phyloP scores from a whole-genome alignment of 2,797 vertebrate species.

The Halcyon leucocephala region DNA sequence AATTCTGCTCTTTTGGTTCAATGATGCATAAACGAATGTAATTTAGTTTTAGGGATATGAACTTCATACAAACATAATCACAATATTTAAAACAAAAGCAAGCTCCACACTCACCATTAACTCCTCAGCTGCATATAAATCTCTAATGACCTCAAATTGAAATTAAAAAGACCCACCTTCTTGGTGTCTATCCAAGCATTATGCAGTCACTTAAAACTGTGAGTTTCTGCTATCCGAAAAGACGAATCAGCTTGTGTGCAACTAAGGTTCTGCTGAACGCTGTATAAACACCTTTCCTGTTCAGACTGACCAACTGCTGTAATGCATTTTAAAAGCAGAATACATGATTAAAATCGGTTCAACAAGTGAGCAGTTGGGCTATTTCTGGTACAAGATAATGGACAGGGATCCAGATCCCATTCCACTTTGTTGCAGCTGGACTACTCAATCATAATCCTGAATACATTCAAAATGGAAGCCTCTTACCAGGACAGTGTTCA shows the following conservation, averaged over 20 bases:
- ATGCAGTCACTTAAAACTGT: not conserved
- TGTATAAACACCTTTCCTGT: not conserved
- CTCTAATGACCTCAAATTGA: not conserved
- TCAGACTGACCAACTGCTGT: not conserved
- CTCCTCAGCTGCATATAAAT: not conserved
- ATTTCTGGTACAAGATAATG: not conserved
- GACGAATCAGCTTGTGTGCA: accelerated
- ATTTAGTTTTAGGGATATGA: not conserved
- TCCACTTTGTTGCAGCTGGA: not conserved
- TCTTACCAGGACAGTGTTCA: not conserved
- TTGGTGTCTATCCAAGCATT: not conserved
- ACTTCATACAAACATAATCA: not conserved
- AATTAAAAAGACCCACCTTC: not conserved
- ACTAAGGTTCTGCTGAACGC: not conserved
- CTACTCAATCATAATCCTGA: not conserved
- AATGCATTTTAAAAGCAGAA: not conserved
- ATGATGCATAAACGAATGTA: not conserved
- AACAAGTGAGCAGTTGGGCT: not conserved
- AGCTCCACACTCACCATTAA: not conserved
- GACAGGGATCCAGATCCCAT: not conserved
- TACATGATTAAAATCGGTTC: not conserved
- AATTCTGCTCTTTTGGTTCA: not conserved
- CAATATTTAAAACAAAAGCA: not conserved
- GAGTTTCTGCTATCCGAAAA: not conserved
- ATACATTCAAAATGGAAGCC: not conserved